These are phyloP conservation scores for Diplolepis rosae DNA, from an alignment of 2,888 invertebrate genomes.

Conservation along the genomic window DNA sequence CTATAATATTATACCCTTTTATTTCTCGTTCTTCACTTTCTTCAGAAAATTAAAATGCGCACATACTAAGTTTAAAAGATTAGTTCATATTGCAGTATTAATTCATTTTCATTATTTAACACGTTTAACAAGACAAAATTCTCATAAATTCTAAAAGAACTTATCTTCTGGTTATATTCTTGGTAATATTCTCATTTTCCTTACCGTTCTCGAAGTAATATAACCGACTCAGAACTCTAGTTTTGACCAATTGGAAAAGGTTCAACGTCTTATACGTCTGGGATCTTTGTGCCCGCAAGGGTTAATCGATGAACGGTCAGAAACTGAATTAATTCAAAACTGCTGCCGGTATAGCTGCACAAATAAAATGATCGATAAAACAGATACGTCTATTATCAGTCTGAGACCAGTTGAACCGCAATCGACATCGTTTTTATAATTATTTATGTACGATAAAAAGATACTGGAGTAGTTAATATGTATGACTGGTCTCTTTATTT, in stretches of 20 bases:
- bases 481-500: neutral
- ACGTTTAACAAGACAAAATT: too few relatives aligned
- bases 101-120: too few relatives aligned
- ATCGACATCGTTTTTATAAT: neutral
- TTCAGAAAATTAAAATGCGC: too few relatives aligned
- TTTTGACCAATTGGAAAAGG: conserved; percentile 26
- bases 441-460: neutral
- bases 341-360: neutral
- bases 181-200: too few relatives aligned
- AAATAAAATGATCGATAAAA: conserved; percentile 1
- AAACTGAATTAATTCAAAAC: conserved; percentile 15
- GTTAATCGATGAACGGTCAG: conserved; percentile 26
- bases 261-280: conserved; percentile 18
- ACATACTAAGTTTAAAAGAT: too few relatives aligned
- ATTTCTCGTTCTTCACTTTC: too few relatives aligned
- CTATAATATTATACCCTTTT: too few relatives aligned
- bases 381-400: neutral
- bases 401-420: neutral
- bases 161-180: too few relatives aligned
- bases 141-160: too few relatives aligned
- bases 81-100: too few relatives aligned
- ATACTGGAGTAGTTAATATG: neutral
- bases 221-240: too few relatives aligned
- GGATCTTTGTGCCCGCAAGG: conserved; percentile 21
- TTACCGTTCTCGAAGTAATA: too few relatives aligned